Conservation (phyloP, 2,797 vertebrate genomes). For the Naso thynnoides region DNA sequence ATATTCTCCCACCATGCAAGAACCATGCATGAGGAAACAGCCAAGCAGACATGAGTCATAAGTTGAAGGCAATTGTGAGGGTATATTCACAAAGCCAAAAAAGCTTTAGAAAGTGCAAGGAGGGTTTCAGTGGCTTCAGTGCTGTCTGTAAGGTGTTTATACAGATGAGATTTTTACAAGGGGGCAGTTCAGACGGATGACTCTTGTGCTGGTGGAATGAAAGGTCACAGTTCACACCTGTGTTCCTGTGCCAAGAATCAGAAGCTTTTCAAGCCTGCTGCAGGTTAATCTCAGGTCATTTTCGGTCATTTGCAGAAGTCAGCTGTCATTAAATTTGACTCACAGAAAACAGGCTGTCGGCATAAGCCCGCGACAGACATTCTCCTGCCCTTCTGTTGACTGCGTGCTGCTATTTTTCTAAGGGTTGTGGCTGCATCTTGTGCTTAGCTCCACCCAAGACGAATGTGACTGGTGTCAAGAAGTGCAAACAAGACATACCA, state of each 20-base stretch:
- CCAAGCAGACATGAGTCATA: slow-evolving; percentile 23
- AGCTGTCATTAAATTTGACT: background rate
- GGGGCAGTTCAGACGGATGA: slow-evolving; percentile 47
- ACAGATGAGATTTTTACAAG: slow-evolving; percentile 69
- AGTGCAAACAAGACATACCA: too few relatives aligned
- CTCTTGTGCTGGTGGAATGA: slow-evolving; percentile 30
- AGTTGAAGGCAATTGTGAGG: slow-evolving; percentile 24
- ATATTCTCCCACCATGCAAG: slow-evolving; percentile 1
- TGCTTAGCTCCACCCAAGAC: too few relatives aligned
- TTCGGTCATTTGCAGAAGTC: slow-evolving; percentile 33
- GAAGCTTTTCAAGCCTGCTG: slow-evolving; percentile 20
- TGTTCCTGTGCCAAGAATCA: slow-evolving; percentile 40
- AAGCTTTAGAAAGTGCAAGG: slow-evolving; percentile 21
- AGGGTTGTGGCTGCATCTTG: too few relatives aligned
- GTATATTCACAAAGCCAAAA: slow-evolving; percentile 16
- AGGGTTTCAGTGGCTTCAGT: slow-evolving; percentile 21
- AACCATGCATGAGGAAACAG: background rate
- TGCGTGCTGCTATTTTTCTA: too few relatives aligned
- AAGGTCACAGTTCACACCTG: slow-evolving; percentile 62
- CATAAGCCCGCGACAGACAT: too few relatives aligned
- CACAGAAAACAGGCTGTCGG: too few relatives aligned
- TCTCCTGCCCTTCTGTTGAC: too few relatives aligned
- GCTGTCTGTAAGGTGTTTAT: slow-evolving; percentile 55
- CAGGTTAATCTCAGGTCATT: slow-evolving; percentile 38
- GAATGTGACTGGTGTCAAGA: too few relatives aligned